phyloP scores from a whole-genome alignment of 1,140 invertebrate species.

The Sycobia sp. region DNA sequence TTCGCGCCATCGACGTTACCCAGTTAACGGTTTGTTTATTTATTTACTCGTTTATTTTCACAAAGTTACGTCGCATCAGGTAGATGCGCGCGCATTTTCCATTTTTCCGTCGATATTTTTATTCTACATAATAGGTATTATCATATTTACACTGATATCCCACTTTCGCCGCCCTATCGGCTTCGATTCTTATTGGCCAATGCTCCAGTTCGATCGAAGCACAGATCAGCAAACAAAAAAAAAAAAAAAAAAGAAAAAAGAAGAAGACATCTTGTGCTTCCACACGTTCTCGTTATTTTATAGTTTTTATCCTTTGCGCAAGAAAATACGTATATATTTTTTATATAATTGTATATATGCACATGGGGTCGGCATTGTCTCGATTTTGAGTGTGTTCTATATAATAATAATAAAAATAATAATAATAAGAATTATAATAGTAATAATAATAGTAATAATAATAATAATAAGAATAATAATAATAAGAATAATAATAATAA shows the following conservation, averaged over 20 bases:
- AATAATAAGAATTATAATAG: no score
- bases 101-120: slow-evolving; percentile 11
- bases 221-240: no score
- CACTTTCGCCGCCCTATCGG: slow-evolving; percentile 39
- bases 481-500: no score
- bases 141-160: slow-evolving; percentile 37
- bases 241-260: no score
- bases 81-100: slow-evolving; percentile 14
- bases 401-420: no score
- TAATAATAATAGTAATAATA: no score
- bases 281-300: no score
- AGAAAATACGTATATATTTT: slow-evolving; percentile 44
- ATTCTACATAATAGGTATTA: slow-evolving; percentile 37
- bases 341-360: slow-evolving; percentile 11
- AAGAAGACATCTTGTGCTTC: slow-evolving; percentile 47
- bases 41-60: slow-evolving; percentile 46
- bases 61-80: slow-evolving; percentile 39
- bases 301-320: slow-evolving; percentile 41
- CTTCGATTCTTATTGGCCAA: slow-evolving; percentile 51
- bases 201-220: slow-evolving; percentile 39
- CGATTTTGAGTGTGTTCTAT: no score
- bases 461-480: no score
- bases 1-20: slow-evolving; percentile 43
- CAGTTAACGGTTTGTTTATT: no score
- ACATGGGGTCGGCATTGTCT: no score